Evolutionary conservation across 2,113 vertebrate genomes (phyloP).

Genomic region (Carassius gibelio): DNA sequence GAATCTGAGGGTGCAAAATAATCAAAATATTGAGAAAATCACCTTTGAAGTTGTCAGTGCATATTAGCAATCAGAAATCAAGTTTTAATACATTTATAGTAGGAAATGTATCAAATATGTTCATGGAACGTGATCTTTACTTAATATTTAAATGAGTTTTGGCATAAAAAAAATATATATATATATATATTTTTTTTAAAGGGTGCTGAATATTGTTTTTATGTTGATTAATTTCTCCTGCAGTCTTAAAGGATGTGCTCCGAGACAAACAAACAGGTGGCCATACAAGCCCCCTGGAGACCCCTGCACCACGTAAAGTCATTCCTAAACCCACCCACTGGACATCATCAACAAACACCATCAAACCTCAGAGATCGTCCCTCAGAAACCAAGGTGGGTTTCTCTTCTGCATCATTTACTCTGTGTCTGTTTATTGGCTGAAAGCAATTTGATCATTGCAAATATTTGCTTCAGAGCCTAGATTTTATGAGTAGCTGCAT

Average conservation of each 20-base stretch:
- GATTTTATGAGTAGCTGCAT: neutral
- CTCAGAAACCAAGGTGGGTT: conserved; percentile 32
- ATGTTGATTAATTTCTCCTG: neutral
- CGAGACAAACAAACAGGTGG: conserved; percentile 1
- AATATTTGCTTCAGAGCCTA: neutral
- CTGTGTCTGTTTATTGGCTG: neutral
- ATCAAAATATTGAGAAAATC: too few species aligned
- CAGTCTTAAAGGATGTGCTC: conserved; percentile 15
- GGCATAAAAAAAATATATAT: too few species aligned
- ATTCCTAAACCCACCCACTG: conserved; percentile 80
- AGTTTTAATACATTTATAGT: too few species aligned
- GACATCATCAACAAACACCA: conserved; percentile 57
- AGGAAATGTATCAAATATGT: too few species aligned
- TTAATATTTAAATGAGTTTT: too few species aligned
- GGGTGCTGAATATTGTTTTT: neutral
- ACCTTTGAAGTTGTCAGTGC: too few species aligned
- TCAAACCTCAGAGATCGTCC: conserved; percentile 46
- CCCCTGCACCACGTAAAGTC: conserved; percentile 78
- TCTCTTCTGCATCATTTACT: neutral
- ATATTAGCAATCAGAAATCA: too few species aligned
- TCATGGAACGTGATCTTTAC: too few species aligned
- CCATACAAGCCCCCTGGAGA: conserved; percentile 69
- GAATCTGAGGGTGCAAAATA: too few species aligned
- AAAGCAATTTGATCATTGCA: neutral
- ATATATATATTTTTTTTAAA: too few species aligned